Base-by-base conservation (phyloP, 2,113 vertebrate genomes). In the Phylloscopus trochilus region DNA sequence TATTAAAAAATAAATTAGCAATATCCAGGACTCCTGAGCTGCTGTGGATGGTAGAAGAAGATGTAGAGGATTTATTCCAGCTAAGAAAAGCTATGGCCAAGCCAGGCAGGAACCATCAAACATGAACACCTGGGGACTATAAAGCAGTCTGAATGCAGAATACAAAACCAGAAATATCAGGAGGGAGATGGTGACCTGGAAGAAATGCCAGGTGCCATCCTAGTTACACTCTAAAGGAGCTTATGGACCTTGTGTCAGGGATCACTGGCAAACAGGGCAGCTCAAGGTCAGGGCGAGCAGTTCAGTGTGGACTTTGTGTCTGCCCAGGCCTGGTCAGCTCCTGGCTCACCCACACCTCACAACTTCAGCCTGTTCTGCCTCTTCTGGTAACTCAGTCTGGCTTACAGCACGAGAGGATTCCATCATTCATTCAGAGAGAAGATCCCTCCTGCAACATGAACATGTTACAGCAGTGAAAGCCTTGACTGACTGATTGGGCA, bases 401-500 rank as follows among this genome's bases (percentile, higher is more conserved):
- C 41, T 0, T 16, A 7, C 2, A 63, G 37, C 11, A 0, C 1
- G 0, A 3, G 10, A 59, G 51, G 19, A 30, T 12, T 59, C 24
- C 6, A 7, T 3, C 52, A 4, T 4, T 20, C 47, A 21, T 5
- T 19, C 84, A 63, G 8, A 47, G 20, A 63, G 53, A 24, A 31
- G 7, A 58, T 10, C 79, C 31, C 64, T n/a, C 18, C 43, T 62
- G 33, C 60, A 52, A 9, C 1, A 30, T 1, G 27, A 8, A 9
- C 51, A 33, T 0, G 28, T 18, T 5, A 63, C 26, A 89, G 52
- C 15, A 63, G 3, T 2, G 28, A 60, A 39, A 60, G 19, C 39
- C 49, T 41, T 15, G 5, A 21, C 0, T 2, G 2, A 49, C 1
- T 24, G 13, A 46, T 0, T 15, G 59, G 17, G n/a, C 15, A 60